Evolutionary conservation across 2,797 vertebrate species (phyloP), one percentile per base, ranked within the genome.

Genomic region (Naso thynnoides): DNA sequence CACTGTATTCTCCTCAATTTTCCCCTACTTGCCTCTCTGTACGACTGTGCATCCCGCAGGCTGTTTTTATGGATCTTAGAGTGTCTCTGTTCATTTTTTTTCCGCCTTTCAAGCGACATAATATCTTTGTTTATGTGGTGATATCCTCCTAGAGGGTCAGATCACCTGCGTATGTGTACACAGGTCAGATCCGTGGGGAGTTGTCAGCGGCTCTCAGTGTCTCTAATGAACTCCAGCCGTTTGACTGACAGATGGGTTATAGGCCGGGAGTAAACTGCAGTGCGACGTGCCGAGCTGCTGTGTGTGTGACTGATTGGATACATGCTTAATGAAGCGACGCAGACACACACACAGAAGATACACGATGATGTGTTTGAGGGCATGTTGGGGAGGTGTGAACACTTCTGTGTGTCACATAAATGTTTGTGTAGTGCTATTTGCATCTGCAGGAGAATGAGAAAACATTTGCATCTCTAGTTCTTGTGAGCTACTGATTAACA

Each of bases 201-300:
- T 83, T 89, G 88, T 92, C 91, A 84, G 44, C 69, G 23, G 83
- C 83, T 82, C 89, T 86, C 85, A 63, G 85, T 68, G 87, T 83
- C 84, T 76, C 82, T 92, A 89, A 91, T 92, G 92, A 91, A 92
- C 90, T 90, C 83, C 80, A 82, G 76, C 77, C 56, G 76, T 50
- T 87, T 91, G 91, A 93, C 79, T 89, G 91, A 91, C 91, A 86
- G 89, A 58, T 42, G 73, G 84, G 87, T 85, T 88, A 80, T 49
- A 76, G 84, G 84, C 78, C 79, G 53, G 73, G 78, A 78, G 82
- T 78, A 70, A 86, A 76, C 86, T 70, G 82, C 36, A 8, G 79
- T 49, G 82, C 58, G 24, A 57, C 49, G 60, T 75, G 81, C 61
- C 52, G 24, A 76, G 83, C 70, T 45, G 82, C 84, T 26, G 73